These are phyloP conservation scores for cattle (Bos taurus) DNA, from an alignment of 2,113 vertebrate species.

Conservation along the genomic window ARS-UCD2.0 NC_037336.1:57596001-57596500, in stretches of 20 bases:
- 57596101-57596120: constrained; percentile 61
- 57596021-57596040: constrained; percentile 59
- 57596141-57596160: constrained; percentile 32
- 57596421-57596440: not conserved
- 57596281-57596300: not conserved
- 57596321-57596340: not conserved
- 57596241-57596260: constrained; percentile 27
- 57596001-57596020: constrained; percentile 35
- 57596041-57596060: constrained; percentile 37
- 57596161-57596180: constrained; percentile 67
- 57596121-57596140: constrained; percentile 69
- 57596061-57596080: constrained; percentile 52
- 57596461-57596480: not conserved
- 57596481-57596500: not conserved
- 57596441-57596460: not conserved
- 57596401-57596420: not conserved
- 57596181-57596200: constrained; percentile 22
- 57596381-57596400: not conserved
- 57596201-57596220: constrained; percentile 56
- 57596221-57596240: constrained; percentile 38
- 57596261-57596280: not conserved
- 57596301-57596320: not conserved
- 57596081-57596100: constrained; percentile 46
- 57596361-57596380: not conserved
- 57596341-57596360: not conserved